phyloP scores from a whole-genome alignment of 2,888 invertebrate species.

The Seira ritae region DNA sequence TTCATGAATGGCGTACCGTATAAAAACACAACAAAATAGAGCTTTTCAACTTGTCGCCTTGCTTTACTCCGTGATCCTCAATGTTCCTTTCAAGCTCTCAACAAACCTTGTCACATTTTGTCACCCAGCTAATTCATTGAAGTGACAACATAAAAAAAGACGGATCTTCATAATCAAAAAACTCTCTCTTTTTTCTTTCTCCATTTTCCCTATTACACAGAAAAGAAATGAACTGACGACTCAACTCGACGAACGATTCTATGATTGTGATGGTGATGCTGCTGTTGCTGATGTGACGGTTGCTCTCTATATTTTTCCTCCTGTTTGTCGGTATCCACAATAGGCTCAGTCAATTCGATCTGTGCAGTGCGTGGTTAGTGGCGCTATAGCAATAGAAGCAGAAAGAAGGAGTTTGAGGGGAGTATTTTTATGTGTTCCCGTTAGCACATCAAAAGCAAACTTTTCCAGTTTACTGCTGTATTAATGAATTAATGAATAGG shows the following conservation, averaged over 20 bases:
- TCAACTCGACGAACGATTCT: no score
- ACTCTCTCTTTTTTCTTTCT: conserved; percentile 35
- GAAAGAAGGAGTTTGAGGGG: neutral
- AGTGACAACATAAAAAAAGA: conserved; percentile 65
- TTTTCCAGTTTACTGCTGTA: conserved; percentile 16
- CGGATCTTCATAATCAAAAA: conserved; percentile 64
- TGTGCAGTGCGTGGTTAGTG: neutral
- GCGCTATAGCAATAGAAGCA: neutral
- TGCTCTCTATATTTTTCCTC: neutral
- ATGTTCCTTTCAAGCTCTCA: conserved; percentile 43
- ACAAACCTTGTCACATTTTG: conserved; percentile 65
- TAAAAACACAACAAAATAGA: conserved; percentile 34
- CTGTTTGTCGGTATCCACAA: neutral
- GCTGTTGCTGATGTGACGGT: neutral
- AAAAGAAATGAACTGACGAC: neutral
- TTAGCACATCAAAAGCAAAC: conserved; percentile 8
- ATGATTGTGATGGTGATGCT: no score
- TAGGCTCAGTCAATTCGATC: neutral
- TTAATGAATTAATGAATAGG: conserved; percentile 16
- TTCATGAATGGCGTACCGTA: neutral
- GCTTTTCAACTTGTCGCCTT: conserved; percentile 52
- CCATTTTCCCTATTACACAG: neutral
- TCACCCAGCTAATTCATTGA: conserved; percentile 65
- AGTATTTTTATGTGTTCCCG: conserved; percentile 9
- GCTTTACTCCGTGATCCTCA: conserved; percentile 38